These are phyloP conservation scores for Cyclargus thomasi DNA, from an alignment of 1,140 invertebrate genomes.

Conservation along the genomic window DNA sequence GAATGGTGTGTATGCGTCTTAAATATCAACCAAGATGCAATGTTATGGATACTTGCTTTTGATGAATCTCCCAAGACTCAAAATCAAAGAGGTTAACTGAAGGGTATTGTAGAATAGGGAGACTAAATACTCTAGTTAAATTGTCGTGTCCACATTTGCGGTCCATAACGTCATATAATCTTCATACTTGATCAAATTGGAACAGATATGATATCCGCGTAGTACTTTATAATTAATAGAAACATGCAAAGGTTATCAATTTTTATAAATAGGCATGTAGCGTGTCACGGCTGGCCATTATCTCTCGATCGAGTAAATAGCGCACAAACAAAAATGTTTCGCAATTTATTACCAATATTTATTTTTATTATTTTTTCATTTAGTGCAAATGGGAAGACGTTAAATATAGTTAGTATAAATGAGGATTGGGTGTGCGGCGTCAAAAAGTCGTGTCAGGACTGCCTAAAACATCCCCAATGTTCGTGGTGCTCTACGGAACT, in stretches of 20 bases:
- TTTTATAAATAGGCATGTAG: conserved; percentile 39
- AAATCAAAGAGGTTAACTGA: no score
- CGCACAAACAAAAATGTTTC: conserved; percentile 17
- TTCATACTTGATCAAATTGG: conserved; percentile 24
- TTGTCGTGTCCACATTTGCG: no score
- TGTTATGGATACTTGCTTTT: no score
- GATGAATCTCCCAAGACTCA: no score
- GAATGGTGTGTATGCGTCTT: no score
- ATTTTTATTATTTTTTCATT: conserved; percentile 17
- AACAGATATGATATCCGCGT: conserved; percentile 29
- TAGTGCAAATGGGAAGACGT: conserved; percentile 21
- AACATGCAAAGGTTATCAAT: conserved; percentile 54
- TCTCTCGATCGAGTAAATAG: conserved; percentile 17
- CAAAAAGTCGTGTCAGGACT: conserved; percentile 54
- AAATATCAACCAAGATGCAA: no score
- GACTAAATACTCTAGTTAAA: no score
- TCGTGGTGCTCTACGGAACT: conserved; percentile 53
- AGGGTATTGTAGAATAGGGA: no score
- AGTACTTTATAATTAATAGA: conserved; percentile 34
- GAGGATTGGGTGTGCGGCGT: conserved; percentile 49
- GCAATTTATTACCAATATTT: conserved; percentile 11
- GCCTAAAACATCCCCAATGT: conserved; percentile 53
- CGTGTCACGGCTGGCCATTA: conserved; percentile 44
- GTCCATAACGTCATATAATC: no score
- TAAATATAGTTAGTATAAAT: conserved; percentile 36